Percentiles rank a stretch among this genome's conserved stretches.
phyloP scores from a whole-genome alignment of 2,888 invertebrate genomes.

The Synanthedon andrenaeformis region DNA sequence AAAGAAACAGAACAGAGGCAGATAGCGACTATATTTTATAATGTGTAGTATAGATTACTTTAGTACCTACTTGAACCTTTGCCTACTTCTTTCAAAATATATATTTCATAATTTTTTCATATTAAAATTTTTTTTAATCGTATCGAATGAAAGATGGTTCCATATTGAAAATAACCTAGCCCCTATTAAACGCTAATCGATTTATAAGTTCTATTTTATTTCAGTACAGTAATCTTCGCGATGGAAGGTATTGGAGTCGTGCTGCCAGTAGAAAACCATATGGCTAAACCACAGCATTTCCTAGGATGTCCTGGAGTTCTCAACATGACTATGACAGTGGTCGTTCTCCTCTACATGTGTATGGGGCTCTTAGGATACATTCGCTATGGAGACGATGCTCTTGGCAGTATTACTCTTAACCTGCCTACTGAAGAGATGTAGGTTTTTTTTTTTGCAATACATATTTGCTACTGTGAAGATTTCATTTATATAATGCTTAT shows the following conservation, averaged over 20 bases:
- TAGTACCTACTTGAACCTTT: too few relatives aligned
- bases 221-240: conserved; percentile 93
- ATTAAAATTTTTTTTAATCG: too few relatives aligned
- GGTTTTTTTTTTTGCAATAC: conserved; percentile 36
- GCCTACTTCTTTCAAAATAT: too few relatives aligned
- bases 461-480: not conserved
- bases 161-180: too few relatives aligned
- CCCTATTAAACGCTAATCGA: too few relatives aligned
- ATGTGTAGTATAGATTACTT: too few relatives aligned
- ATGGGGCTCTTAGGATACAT: conserved; percentile 93
- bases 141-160: too few relatives aligned
- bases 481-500: not conserved
- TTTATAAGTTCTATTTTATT: not conserved
- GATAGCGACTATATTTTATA: too few relatives aligned
- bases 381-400: conserved; percentile 78
- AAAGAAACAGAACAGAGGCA: too few relatives aligned
- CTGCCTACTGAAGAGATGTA: conserved; percentile 76
- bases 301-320: conserved; percentile 87
- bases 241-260: conserved; percentile 97
- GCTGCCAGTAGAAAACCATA: conserved; percentile 92
- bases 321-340: conserved; percentile 87
- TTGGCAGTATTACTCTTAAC: conserved; percentile 86
- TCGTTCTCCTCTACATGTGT: conserved; percentile 81
- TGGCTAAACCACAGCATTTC: conserved; percentile 85
- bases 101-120: too few relatives aligned